Conservation (phyloP, 2,113 vertebrate genomes). For the Agapornis roseicollis region DNA sequence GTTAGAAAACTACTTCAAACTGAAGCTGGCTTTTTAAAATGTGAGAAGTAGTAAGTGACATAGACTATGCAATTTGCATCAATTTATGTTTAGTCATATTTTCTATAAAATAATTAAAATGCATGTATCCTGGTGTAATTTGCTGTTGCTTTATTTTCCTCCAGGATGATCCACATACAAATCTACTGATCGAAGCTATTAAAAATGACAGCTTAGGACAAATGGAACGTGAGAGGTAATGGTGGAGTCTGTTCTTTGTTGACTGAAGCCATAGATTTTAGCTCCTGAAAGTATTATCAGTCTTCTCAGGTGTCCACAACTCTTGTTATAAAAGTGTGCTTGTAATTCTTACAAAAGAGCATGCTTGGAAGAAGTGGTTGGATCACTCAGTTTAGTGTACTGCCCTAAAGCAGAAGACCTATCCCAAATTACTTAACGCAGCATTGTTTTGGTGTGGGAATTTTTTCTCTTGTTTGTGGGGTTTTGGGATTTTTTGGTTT, state of each 20-base stretch:
- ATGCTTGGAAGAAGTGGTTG: not conserved
- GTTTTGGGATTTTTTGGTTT: not conserved
- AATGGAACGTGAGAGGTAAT: conserved; percentile 91
- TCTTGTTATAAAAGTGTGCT: not conserved
- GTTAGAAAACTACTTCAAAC: not conserved
- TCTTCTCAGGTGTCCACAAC: not conserved
- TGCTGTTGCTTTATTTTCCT: not conserved
- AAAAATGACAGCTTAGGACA: conserved; percentile 94
- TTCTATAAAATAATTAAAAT: not conserved
- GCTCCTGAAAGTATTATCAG: not conserved
- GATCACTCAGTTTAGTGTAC: not conserved
- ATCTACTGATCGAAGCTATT: conserved; percentile 91
- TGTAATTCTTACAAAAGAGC: not conserved
- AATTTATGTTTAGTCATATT: not conserved
- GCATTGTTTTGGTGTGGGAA: not conserved
- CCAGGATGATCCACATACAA: conserved; percentile 88
- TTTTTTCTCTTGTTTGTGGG: not conserved
- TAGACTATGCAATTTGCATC: not conserved
- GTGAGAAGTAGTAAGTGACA: not conserved
- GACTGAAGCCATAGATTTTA: not conserved
- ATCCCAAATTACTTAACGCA: not conserved
- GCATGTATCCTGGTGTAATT: not conserved
- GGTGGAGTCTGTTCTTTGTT: not conserved
- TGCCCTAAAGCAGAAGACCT: not conserved
- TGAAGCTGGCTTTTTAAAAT: not conserved